phyloP scores from a whole-genome alignment of 2,113 vertebrate species.

The Probosciger aterrimus region DNA sequence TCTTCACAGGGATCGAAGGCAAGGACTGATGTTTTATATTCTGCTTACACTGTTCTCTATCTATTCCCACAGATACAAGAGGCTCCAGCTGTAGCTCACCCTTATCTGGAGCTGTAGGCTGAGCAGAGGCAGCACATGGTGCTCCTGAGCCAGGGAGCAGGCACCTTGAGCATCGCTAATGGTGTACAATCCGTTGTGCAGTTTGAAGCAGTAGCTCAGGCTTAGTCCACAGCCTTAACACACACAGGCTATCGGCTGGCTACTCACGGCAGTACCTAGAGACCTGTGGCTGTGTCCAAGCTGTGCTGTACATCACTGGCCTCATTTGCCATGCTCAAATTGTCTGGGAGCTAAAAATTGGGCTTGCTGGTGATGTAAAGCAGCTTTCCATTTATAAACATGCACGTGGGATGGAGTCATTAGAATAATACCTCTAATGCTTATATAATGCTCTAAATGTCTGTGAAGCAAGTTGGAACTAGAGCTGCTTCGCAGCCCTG shows the following conservation, averaged over 20 bases:
- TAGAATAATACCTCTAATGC: neutral
- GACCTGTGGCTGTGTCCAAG: neutral
- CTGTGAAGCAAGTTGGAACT: fast-evolving
- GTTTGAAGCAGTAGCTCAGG: neutral
- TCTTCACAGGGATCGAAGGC: neutral
- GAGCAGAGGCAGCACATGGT: neutral
- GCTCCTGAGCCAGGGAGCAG: neutral
- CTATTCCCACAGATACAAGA: neutral
- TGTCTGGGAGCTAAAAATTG: neutral
- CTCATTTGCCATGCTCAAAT: neutral
- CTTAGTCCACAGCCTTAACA: neutral
- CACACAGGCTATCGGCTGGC: neutral
- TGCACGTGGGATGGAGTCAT: neutral
- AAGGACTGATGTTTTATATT: neutral
- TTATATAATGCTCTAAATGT: neutral
- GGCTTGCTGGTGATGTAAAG: neutral
- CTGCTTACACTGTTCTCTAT: fast-evolving
- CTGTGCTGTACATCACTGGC: neutral
- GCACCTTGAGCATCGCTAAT: neutral
- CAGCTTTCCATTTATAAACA: neutral
- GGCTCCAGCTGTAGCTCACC: neutral
- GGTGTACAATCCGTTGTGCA: neutral
- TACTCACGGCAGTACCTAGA: neutral
- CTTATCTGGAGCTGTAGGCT: neutral
- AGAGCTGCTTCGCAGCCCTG: neutral